phyloP scores from a whole-genome alignment of 2,888 invertebrate species.

The Tachina fera region DNA sequence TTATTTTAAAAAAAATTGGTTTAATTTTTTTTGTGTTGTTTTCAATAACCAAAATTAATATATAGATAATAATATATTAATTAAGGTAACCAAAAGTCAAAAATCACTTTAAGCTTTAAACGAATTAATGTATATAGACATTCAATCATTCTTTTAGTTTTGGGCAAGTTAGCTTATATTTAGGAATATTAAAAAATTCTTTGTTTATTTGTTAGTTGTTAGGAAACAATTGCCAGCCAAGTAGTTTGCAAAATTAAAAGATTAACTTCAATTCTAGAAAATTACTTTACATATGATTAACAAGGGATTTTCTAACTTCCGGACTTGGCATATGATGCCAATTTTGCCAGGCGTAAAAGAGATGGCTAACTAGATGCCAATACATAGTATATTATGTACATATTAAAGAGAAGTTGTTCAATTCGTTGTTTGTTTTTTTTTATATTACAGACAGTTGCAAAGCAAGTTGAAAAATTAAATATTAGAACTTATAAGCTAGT shows the following conservation, averaged over 20 bases:
- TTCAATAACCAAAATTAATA: slow-evolving; percentile 53
- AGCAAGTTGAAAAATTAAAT: slow-evolving; percentile 57
- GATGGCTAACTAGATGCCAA: too few species aligned
- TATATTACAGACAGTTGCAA: slow-evolving; percentile 24
- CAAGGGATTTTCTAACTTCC: background rate
- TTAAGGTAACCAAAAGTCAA: slow-evolving; percentile 26
- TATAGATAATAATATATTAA: background rate
- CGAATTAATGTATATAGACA: slow-evolving; percentile 42
- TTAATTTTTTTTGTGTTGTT: slow-evolving; percentile 50
- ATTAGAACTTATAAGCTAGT: slow-evolving; percentile 59
- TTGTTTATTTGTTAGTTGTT: slow-evolving; percentile 26
- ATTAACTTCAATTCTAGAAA: background rate
- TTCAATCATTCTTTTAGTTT: slow-evolving; percentile 42
- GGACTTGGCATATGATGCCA: too few species aligned
- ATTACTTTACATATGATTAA: background rate
- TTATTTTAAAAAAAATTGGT: slow-evolving; percentile 52
- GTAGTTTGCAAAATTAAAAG: slow-evolving; percentile 55
- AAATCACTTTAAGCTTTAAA: slow-evolving; percentile 47
- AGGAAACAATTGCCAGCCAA: slow-evolving; percentile 16
- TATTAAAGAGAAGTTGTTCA: slow-evolving; percentile 26
- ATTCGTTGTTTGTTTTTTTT: slow-evolving; percentile 44
- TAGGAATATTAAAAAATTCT: slow-evolving; percentile 26
- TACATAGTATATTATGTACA: background rate
- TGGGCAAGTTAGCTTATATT: background rate
- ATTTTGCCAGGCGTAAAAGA: too few species aligned